These are phyloP conservation scores for Mesochorus sp. DNA, from an alignment of 2,888 invertebrate species.

Conservation along the genomic window DNA sequence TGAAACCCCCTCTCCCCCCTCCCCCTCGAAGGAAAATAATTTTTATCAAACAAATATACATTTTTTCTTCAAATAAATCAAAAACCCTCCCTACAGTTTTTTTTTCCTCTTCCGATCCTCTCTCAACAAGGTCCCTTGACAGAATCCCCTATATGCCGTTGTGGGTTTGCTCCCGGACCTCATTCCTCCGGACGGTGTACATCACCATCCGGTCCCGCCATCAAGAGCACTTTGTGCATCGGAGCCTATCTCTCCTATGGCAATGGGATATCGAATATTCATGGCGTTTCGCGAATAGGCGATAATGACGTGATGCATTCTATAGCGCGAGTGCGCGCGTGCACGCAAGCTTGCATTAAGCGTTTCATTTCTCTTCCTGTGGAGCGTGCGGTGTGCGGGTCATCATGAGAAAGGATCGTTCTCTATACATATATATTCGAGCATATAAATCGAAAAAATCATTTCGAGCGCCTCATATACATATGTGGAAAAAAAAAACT, in stretches of 20 bases:
- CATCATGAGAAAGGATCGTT: conserved; percentile 40
- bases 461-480: too few species aligned
- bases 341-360: not conserved
- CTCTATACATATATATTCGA: not conserved
- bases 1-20: too few species aligned
- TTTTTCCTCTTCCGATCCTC: not conserved
- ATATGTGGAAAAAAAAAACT: too few species aligned
- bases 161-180: conserved; percentile 37
- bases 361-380: not conserved
- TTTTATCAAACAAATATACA: too few species aligned
- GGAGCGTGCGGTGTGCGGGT: conserved; percentile 6
- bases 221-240: conserved; percentile 59
- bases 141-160: conserved; percentile 29
- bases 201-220: conserved; percentile 25
- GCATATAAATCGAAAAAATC: too few species aligned
- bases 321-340: conserved; percentile 13
- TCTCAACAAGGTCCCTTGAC: not conserved
- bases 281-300: conserved; percentile 60
- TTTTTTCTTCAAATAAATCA: too few species aligned
- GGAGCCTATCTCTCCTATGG: conserved; percentile 42
- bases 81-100: too few species aligned
- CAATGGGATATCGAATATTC: conserved; percentile 63
- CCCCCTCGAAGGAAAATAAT: too few species aligned
- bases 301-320: conserved; percentile 60
- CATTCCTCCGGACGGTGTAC: conserved; percentile 37